phyloP scores from a whole-genome alignment of 1,140 invertebrate genomes.

The Caenorhabditis remanei region DNA sequence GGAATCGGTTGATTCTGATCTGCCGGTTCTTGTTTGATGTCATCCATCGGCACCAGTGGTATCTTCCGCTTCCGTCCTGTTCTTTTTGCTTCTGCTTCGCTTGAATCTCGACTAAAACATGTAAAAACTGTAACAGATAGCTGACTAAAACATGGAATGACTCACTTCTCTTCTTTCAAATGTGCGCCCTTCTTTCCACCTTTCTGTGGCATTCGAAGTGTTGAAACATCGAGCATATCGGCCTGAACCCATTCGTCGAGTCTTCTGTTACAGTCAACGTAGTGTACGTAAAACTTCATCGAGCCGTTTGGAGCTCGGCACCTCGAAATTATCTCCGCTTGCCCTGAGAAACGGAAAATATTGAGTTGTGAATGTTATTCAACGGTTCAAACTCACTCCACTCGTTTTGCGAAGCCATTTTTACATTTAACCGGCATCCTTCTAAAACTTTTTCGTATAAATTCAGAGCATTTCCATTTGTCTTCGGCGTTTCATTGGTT shows the following conservation, averaged over 20 bases:
- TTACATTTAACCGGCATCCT: slow-evolving; percentile 56
- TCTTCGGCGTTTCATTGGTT: background rate
- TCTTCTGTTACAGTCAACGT: slow-evolving; percentile 64
- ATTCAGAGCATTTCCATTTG: background rate
- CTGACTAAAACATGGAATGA: background rate
- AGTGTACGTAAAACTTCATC: slow-evolving; percentile 64
- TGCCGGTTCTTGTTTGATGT: background rate
- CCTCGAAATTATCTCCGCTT: slow-evolving; percentile 64
- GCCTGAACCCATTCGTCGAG: slow-evolving; percentile 57
- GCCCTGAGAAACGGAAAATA: slow-evolving; percentile 31
- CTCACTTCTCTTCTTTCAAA: slow-evolving; percentile 47
- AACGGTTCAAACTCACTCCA: background rate
- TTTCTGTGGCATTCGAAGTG: slow-evolving; percentile 58
- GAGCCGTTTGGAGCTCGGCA: slow-evolving; percentile 16
- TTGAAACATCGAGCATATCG: slow-evolving; percentile 47
- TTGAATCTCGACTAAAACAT: slow-evolving; percentile 31
- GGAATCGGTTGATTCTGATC: background rate
- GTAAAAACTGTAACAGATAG: too few relatives aligned
- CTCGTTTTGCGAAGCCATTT: slow-evolving; percentile 48
- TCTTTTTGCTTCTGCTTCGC: slow-evolving; percentile 51
- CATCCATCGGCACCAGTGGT: slow-evolving; percentile 48
- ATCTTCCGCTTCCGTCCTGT: slow-evolving; percentile 38
- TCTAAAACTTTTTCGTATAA: slow-evolving; percentile 41
- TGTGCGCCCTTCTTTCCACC: slow-evolving; percentile 56
- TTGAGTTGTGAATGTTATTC: background rate